Percentiles rank a stretch among this genome's conserved stretches.
These are phyloP conservation scores for Parnassius apollo DNA, from an alignment of 2,888 invertebrate species.

Conservation along the genomic window DNA sequence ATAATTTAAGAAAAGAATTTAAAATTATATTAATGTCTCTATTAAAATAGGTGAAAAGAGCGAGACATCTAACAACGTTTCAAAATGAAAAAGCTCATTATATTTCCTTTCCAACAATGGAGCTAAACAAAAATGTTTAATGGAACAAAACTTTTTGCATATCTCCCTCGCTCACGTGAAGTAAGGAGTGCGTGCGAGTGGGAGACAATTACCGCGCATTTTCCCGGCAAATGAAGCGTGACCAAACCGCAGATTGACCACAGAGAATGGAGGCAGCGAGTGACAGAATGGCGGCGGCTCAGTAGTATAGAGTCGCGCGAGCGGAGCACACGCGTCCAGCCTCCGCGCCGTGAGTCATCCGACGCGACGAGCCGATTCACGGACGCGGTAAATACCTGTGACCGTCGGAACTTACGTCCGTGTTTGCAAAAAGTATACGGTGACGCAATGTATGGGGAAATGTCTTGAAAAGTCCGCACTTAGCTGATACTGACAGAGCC, in stretches of 20 bases:
- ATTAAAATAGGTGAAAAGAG: slow-evolving; percentile 34
- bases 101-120: slow-evolving; percentile 75
- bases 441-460: slow-evolving; percentile 57
- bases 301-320: slow-evolving; percentile 73
- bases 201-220: slow-evolving; percentile 65
- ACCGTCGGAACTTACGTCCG: slow-evolving; percentile 45
- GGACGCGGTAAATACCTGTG: slow-evolving; percentile 50
- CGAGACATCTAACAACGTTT: slow-evolving; percentile 52
- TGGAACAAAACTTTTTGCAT: slow-evolving; percentile 66
- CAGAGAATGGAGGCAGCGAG: slow-evolving; percentile 81
- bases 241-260: slow-evolving; percentile 81
- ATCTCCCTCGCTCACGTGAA: slow-evolving; percentile 52
- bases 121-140: slow-evolving; percentile 76
- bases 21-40: too few relatives aligned
- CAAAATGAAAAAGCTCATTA: slow-evolving; percentile 74
- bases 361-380: slow-evolving; percentile 20
- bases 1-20: too few relatives aligned
- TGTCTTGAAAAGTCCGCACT: slow-evolving; percentile 42
- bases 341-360: slow-evolving; percentile 41
- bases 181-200: slow-evolving; percentile 43
- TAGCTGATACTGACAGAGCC: slow-evolving; percentile 69
- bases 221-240: slow-evolving; percentile 82
- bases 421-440: slow-evolving; percentile 38
- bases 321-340: slow-evolving; percentile 62
- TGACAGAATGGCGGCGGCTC: slow-evolving; percentile 79